Conservation (phyloP, 2,113 vertebrate genomes). For the Pygoscelis adeliae region DNA sequence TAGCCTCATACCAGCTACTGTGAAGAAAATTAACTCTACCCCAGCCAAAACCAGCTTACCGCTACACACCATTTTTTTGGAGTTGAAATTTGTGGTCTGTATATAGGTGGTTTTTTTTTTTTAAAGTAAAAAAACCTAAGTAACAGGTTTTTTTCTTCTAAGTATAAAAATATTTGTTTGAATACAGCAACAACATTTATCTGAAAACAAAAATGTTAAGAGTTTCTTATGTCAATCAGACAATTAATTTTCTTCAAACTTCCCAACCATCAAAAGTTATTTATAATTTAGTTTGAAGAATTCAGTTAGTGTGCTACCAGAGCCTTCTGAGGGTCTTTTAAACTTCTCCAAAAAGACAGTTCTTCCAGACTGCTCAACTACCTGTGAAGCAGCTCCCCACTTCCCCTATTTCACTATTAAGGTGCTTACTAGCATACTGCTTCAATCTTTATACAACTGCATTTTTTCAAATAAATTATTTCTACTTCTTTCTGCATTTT, state of each 20-base stretch:
- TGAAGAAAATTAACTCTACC: no score
- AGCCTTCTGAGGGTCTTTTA: background rate
- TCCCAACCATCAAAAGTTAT: background rate
- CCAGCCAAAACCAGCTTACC: no score
- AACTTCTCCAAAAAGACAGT: background rate
- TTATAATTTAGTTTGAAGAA: background rate
- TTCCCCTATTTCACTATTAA: background rate
- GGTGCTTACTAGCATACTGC: background rate
- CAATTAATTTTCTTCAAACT: background rate
- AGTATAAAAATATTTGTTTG: background rate
- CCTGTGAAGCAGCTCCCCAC: background rate
- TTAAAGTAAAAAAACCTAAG: background rate
- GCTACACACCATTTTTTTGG: background rate
- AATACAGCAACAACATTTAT: background rate
- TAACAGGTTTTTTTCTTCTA: background rate
- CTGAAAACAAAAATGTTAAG: background rate
- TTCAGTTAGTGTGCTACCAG: background rate
- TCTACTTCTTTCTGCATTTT: background rate
- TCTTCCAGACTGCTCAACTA: background rate
- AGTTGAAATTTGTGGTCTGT: background rate
- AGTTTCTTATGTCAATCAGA: background rate
- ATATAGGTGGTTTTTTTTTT: background rate
- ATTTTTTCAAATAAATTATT: background rate
- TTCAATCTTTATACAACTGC: background rate
- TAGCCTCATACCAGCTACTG: no score